Evolutionary conservation across 2,113 vertebrate genomes (phyloP), one percentile per base, ranked within the genome.

Genomic region (Pao palembangensis): DNA sequence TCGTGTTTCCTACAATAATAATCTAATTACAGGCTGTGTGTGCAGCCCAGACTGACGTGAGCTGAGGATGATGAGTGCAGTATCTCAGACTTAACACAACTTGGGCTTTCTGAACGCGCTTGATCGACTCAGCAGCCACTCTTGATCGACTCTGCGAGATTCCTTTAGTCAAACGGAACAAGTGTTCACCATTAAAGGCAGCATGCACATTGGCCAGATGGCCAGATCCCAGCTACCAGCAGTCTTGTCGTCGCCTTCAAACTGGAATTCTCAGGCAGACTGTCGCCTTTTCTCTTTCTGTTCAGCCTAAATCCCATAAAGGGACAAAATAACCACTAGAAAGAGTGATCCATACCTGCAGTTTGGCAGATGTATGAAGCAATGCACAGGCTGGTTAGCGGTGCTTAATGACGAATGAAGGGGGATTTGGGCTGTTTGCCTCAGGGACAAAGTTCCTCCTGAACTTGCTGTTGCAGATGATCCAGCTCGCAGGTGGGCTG

Each of bases 171-270:
- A 68, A 52, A 60, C 8, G 51, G 44, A 75, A 71, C 63, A 76
- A 71, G 67, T 62, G 34, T 46, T 58, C 65, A 57, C 61, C 65
- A 75, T 54, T 47, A 20, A 48, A 61, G 64, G 67, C 68, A 81
- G 78, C 73, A 68, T 28, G 80, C 73, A 68, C 64, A 62, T 80
- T 49, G 20, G 80, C 82, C 85, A 87, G 61, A 76, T 87, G 82
- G 82, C 85, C 68, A 11, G 0, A 28, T 19, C 62, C 73, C 83
- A 84, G 73, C 14, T 28, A 61, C 23, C 42, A 50, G 58, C 51
- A 25, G 11, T 50, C 64, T 57, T 56, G 20, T 48, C 56, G 59
- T 17, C 10, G 8, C 34, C 34, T 38, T 38, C 34, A 12, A 38
- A 8, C 18, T 18, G n/a, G 18, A n/a, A 11, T 49, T 19, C n/a